Conservation (phyloP, 2,888 invertebrate genomes). For the Myopa testacea region DNA sequence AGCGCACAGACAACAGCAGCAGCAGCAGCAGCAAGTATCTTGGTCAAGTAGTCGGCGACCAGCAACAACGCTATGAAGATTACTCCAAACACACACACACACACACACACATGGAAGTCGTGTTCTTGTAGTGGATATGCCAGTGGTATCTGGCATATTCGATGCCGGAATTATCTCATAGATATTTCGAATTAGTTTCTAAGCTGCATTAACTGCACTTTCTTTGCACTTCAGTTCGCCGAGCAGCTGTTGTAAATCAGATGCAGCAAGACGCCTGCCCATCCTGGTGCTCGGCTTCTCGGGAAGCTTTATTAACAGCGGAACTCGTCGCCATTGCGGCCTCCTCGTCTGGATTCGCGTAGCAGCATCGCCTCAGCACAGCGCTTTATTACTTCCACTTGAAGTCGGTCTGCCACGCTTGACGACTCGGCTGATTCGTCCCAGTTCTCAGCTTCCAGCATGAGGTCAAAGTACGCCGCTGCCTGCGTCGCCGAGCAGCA, state of each 20-base stretch:
- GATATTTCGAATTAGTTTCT: slow-evolving; percentile 15
- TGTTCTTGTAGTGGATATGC: neutral
- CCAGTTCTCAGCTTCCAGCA: slow-evolving; percentile 16
- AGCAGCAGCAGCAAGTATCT: slow-evolving; percentile 32
- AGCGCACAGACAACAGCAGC: slow-evolving; percentile 20
- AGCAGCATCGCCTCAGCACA: too few species aligned
- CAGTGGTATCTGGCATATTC: slow-evolving; percentile 4
- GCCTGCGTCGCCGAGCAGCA: neutral
- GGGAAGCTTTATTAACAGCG: neutral
- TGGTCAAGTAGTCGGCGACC: slow-evolving; percentile 4
- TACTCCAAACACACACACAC: slow-evolving; percentile 12
- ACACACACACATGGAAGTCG: neutral
- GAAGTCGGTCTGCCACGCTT: neutral
- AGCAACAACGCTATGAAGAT: slow-evolving; percentile 9
- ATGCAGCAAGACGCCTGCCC: neutral
- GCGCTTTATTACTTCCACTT: slow-evolving; percentile 22
- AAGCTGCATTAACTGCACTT: neutral
- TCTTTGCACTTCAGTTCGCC: slow-evolving; percentile 19
- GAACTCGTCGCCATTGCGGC: neutral
- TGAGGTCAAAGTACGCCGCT: slow-evolving; percentile 28
- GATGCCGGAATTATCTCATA: neutral
- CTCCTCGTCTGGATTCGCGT: neutral
- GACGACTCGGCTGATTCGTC: neutral
- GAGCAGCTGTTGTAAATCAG: neutral
- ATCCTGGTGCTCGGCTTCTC: neutral